A percentile compares a stretch with the other conserved stretches of the same genome.
phyloP scores from a whole-genome alignment of 2,797 vertebrate species.

The Orientallactaga sibirica region DNA sequence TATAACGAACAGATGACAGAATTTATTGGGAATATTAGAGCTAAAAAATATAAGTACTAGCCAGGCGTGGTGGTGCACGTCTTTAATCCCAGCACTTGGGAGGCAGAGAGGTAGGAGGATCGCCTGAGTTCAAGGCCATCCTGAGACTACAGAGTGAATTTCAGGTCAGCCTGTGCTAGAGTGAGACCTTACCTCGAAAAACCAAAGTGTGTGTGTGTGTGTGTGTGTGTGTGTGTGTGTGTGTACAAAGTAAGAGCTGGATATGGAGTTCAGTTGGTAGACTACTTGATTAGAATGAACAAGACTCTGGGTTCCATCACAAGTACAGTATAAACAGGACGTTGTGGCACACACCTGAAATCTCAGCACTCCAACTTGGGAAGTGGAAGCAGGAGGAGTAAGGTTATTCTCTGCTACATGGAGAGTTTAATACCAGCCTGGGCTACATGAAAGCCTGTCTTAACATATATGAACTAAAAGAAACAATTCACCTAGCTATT shows the following conservation, averaged over 20 bases:
- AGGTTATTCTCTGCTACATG: neutral
- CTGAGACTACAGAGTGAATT: no score
- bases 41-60: neutral
- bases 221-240: no score
- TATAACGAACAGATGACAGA: neutral
- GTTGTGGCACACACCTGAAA: no score
- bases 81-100: no score
- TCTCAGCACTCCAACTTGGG: neutral
- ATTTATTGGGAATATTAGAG: neutral
- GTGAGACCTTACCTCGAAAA: no score
- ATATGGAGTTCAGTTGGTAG: no score
- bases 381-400: neutral
- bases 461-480: neutral
- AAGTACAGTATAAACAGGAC: neutral
- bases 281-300: neutral
- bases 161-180: no score
- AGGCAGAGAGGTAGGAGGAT: no score
- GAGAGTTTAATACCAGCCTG: neutral
- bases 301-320: neutral
- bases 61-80: no score
- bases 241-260: neutral
- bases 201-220: no score
- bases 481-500: neutral
- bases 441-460: neutral
- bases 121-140: no score